These are phyloP conservation scores for Archips xylosteana DNA, from an alignment of 2,888 invertebrate genomes.

Conservation along the genomic window DNA sequence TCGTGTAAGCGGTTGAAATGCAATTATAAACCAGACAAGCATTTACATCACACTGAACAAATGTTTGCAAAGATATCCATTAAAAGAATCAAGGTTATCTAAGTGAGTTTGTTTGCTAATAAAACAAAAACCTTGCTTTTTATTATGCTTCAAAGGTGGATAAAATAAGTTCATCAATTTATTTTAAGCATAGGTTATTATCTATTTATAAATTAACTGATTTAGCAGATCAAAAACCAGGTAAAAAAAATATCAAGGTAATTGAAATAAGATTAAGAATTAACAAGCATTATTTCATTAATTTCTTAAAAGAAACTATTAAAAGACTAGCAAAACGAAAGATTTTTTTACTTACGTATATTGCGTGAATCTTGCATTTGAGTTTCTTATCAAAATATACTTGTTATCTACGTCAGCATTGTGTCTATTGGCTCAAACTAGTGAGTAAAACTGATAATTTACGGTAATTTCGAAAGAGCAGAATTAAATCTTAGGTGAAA, in stretches of 20 bases:
- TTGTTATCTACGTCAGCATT: conserved; percentile 32
- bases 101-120: conserved; percentile 4
- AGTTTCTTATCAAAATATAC: conserved; percentile 26
- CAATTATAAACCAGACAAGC: conserved; percentile 23
- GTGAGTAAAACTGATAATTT: conserved; percentile 24
- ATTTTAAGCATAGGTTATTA: not conserved
- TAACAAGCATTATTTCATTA: not conserved
- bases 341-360: conserved; percentile 34
- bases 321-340: conserved; percentile 7
- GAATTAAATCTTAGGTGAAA: conserved; percentile 57
- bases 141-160: not conserved
- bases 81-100: conserved; percentile 19
- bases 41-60: conserved; percentile 27
- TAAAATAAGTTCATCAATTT: not conserved
- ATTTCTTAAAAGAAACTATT: not conserved
- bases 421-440: conserved; percentile 25
- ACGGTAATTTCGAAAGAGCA: conserved; percentile 12
- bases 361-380: conserved; percentile 35
- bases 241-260: not conserved
- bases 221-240: not conserved
- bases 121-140: not conserved
- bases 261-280: not conserved
- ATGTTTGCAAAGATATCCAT: conserved; percentile 29
- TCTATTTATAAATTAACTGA: not conserved
- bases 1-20: conserved; percentile 30